Evolutionary conservation across 2,797 vertebrate genomes (phyloP).

Genomic region (Serranus cabrilla): DNA sequence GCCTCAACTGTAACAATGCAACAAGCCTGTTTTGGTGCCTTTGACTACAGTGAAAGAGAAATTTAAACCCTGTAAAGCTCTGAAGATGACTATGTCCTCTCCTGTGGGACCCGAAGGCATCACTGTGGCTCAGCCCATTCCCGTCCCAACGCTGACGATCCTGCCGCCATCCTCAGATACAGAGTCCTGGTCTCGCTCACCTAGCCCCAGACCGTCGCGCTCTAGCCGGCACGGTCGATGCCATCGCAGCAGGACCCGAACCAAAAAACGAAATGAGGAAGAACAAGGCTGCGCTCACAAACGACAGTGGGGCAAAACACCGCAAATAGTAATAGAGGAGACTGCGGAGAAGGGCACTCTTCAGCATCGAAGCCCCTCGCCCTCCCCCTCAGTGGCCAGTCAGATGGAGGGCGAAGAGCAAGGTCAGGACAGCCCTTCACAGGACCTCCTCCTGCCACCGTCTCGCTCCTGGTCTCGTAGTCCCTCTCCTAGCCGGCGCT

Average conservation of each 20-base stretch:
- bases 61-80: conserved; percentile 2
- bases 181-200: conserved; percentile 86
- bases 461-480: conserved; percentile 80
- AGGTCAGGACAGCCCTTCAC: conserved; percentile 53
- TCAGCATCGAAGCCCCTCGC: conserved; percentile 46
- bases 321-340: conserved; percentile 34
- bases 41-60: conserved; percentile 11
- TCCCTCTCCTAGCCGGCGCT: conserved; percentile 83
- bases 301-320: conserved; percentile 31
- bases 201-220: conserved; percentile 76
- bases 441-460: conserved; percentile 76
- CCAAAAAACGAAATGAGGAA: conserved; percentile 60
- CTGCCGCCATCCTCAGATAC: conserved; percentile 85
- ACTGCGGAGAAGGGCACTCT: neutral
- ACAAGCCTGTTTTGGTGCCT: neutral
- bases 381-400: conserved; percentile 56
- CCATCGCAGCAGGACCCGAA: conserved; percentile 61
- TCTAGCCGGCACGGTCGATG: conserved; percentile 51
- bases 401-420: conserved; percentile 57
- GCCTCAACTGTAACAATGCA: conserved; percentile 18
- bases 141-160: conserved; percentile 80
- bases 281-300: conserved; percentile 34
- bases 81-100: conserved; percentile 73
- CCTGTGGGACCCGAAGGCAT: conserved; percentile 53
- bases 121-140: conserved; percentile 66